phyloP scores from a whole-genome alignment of 2,113 vertebrate species.

The Seriola rivoliana region DNA sequence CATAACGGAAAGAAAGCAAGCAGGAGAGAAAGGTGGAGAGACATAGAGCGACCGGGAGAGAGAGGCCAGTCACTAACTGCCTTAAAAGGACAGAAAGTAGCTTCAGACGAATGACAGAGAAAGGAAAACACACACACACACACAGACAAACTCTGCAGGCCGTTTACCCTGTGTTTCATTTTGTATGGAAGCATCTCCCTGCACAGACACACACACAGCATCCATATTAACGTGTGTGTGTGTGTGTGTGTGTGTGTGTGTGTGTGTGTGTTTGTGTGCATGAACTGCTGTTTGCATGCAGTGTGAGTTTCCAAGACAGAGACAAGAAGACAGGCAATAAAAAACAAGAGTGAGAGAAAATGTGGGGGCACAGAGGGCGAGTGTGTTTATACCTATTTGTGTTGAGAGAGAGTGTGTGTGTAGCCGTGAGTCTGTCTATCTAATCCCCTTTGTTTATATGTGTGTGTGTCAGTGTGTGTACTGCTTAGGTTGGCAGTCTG shows the following conservation, averaged over 20 bases:
- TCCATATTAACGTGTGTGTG: conserved; percentile 21
- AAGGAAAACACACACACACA: conserved; percentile 40
- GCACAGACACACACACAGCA: conserved; percentile 18
- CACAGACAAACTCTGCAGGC: conserved; percentile 14
- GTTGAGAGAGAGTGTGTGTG: conserved; percentile 23
- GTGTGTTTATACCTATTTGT: conserved; percentile 57
- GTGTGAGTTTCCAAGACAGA: conserved; percentile 28
- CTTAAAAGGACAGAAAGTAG: conserved; percentile 79
- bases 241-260: conserved; percentile 9
- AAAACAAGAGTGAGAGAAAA: conserved; percentile 44
- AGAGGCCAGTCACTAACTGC: conserved; percentile 47
- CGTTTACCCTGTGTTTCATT: conserved; percentile 21
- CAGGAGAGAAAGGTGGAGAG: conserved; percentile 30
- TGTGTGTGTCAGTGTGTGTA: conserved; percentile 68
- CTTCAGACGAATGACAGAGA: conserved; percentile 37
- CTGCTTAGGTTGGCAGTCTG: conserved; percentile 84
- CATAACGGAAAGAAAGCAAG: conserved; percentile 56
- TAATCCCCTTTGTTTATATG: conserved; percentile 76
- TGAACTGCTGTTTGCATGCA: conserved; percentile 17
- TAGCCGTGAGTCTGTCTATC: conserved; percentile 60
- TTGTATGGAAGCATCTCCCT: conserved; percentile 8
- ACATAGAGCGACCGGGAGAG: conserved; percentile 12
- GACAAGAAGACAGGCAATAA: conserved; percentile 28
- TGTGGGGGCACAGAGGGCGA: conserved; percentile 28
- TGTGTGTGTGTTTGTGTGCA: conserved; percentile 19